Conservation (phyloP, 2,888 invertebrate genomes). For the Leucophenga montana region DNA sequence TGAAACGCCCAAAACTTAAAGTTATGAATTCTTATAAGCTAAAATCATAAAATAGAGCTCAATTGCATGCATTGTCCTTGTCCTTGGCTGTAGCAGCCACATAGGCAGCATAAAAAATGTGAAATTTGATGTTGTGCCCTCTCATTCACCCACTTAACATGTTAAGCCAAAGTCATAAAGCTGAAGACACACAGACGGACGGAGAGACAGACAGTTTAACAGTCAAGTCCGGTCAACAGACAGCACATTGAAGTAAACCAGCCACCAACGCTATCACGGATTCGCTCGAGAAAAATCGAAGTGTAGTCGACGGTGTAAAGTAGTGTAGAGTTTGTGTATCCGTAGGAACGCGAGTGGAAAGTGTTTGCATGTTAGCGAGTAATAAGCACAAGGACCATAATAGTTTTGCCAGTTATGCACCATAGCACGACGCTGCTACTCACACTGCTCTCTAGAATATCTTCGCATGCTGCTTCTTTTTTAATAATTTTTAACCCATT, state of each 20-base stretch:
- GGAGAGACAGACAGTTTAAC: slow-evolving; percentile 5
- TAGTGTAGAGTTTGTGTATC: slow-evolving; percentile 8
- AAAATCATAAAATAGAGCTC: not conserved
- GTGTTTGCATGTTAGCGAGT: slow-evolving; percentile 66
- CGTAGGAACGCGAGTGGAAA: slow-evolving; percentile 40
- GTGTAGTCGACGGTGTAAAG: slow-evolving; percentile 16
- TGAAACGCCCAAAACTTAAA: not conserved
- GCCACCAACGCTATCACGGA: not conserved
- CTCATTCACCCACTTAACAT: not conserved
- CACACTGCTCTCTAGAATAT: slow-evolving; percentile 30
- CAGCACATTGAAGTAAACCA: too few relatives aligned
- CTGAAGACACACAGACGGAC: slow-evolving; percentile 26
- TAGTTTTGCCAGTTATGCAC: slow-evolving; percentile 58
- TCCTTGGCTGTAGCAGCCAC: slow-evolving; percentile 52
- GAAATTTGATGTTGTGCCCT: not conserved
- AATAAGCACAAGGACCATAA: slow-evolving; percentile 67
- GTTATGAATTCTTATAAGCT: not conserved
- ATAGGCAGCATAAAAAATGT: not conserved
- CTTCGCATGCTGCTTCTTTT: slow-evolving; percentile 37
- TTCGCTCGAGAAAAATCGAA: not conserved
- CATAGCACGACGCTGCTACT: slow-evolving; percentile 24
- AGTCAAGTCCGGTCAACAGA: slow-evolving; percentile 21
- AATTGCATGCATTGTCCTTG: slow-evolving; percentile 57
- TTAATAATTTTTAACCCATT: not conserved
- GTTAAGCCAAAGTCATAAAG: slow-evolving; percentile 23